phyloP scores from a whole-genome alignment of 2,113 vertebrate species.

The Ammospiza nelsoni region DNA sequence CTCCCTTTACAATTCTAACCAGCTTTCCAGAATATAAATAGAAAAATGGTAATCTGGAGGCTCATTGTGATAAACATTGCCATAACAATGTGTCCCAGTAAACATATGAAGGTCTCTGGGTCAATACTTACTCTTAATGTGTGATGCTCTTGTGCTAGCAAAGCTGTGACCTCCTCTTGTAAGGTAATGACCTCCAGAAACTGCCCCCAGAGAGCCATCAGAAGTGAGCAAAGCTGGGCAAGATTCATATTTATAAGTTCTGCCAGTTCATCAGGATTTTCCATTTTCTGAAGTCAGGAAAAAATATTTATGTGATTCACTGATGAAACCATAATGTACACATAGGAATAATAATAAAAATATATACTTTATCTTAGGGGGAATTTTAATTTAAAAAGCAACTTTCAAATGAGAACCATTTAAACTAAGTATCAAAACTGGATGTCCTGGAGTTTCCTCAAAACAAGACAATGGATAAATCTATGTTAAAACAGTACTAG shows the following conservation, averaged over 20 bases:
- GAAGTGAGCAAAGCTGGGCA: conserved; percentile 95
- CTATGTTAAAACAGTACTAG: not conserved
- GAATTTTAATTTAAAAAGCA: not conserved
- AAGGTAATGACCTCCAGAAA: conserved; percentile 94
- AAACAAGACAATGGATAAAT: not conserved
- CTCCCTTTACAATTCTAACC: not conserved
- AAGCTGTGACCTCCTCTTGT: conserved; percentile 86
- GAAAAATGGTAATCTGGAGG: not conserved
- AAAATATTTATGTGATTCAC: not conserved
- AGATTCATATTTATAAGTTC: conserved; percentile 99
- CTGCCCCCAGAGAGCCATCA: conserved; percentile 98
- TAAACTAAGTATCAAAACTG: not conserved
- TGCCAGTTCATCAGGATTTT: conserved; percentile 95
- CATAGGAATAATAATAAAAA: not conserved
- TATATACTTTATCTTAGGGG: not conserved
- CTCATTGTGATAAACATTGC: not conserved
- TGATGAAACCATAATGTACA: not conserved
- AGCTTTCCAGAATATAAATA: not conserved
- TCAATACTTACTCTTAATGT: conserved; percentile 86
- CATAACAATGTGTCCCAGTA: not conserved
- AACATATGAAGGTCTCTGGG: not conserved
- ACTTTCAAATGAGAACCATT: not conserved
- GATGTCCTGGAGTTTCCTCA: not conserved
- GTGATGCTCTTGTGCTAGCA: conserved; percentile 92
- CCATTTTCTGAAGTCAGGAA: conserved; percentile 82